Percentiles rank a stretch among this genome's conserved stretches.
Conservation (phyloP, 2,113 vertebrate genomes). For the Theristicus caerulescens region DNA sequence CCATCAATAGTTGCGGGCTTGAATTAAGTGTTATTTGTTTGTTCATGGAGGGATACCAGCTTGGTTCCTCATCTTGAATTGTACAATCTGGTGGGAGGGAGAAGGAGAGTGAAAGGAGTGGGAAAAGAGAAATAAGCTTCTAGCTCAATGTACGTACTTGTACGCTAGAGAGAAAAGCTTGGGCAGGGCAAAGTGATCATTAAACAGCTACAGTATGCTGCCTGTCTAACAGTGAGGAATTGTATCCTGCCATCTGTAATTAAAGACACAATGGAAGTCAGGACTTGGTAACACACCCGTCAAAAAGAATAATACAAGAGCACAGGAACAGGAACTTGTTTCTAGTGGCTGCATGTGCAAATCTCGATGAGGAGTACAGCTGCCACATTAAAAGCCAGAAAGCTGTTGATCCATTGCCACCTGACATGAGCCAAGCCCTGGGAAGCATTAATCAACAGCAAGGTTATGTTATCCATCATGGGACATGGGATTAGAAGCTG, state of each 20-base stretch:
- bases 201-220: constrained; percentile 8
- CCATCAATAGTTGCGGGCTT: neutral
- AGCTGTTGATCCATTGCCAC: neutral
- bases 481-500: neutral
- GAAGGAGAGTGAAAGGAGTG: neutral
- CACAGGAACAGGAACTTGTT: neutral
- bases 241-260: neutral
- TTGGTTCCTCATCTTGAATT: neutral
- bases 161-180: neutral
- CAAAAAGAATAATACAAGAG: neutral
- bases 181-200: neutral
- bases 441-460: neutral
- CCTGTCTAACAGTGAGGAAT: neutral
- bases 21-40: neutral
- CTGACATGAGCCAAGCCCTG: neutral
- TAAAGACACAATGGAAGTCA: neutral
- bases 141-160: neutral
- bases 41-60: neutral
- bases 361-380: neutral
- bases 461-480: neutral
- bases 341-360: neutral
- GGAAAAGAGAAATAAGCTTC: neutral
- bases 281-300: neutral
- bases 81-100: neutral
- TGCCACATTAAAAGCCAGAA: neutral